Conservation (phyloP, 2,797 vertebrate genomes). For the Ctenopoma multispine region DNA sequence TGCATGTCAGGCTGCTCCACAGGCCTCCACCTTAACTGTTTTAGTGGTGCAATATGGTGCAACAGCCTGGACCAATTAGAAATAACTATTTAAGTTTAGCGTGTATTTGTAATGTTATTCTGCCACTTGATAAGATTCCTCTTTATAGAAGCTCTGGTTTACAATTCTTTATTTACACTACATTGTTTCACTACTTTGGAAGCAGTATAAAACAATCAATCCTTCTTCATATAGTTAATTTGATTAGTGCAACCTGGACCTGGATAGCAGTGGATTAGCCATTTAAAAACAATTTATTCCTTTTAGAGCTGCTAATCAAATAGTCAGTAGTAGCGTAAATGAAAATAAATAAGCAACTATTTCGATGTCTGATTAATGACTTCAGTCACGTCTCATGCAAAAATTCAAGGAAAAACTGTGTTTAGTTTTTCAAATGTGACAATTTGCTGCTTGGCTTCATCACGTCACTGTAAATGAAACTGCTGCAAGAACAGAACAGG, state of each 20-base stretch:
- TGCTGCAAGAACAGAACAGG: background rate
- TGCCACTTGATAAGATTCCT: background rate
- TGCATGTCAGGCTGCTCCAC: constrained; percentile 29
- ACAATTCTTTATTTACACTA: background rate
- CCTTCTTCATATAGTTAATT: background rate
- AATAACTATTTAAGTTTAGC: constrained; percentile 31
- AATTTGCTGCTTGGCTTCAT: background rate
- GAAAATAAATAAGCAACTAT: background rate
- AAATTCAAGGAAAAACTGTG: background rate
- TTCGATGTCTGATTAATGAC: background rate
- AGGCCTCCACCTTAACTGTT: constrained; percentile 16
- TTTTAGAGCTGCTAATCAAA: background rate
- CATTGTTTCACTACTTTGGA: background rate
- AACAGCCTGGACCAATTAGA: constrained; percentile 39
- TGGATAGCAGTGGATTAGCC: background rate
- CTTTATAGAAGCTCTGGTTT: background rate
- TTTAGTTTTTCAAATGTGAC: background rate
- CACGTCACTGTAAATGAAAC: background rate
- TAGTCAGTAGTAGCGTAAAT: background rate
- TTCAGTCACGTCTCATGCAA: background rate
- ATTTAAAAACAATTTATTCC: background rate
- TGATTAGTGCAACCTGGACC: background rate
- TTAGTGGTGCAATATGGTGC: constrained; percentile 45
- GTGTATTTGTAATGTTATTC: constrained; percentile 26
- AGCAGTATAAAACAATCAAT: background rate